These are phyloP conservation scores for Galago senegalensis DNA, from an alignment of 2,797 vertebrate genomes.

Conservation along the genomic window DNA sequence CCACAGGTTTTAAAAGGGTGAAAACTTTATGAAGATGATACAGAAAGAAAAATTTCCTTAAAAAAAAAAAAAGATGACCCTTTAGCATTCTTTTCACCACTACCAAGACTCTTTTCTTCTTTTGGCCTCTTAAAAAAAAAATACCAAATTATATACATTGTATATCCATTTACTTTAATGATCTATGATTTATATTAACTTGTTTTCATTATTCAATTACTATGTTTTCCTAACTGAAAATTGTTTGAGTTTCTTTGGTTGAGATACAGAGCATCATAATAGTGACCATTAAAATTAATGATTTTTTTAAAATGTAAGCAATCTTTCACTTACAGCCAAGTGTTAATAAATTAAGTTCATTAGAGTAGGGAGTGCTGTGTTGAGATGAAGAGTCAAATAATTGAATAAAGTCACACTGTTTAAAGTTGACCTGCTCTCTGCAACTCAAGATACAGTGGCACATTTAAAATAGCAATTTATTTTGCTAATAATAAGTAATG, in stretches of 20 bases:
- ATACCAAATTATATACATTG: not conserved
- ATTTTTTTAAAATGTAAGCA: not conserved
- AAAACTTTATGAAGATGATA: not conserved
- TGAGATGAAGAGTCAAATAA: not conserved
- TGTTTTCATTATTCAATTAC: not conserved
- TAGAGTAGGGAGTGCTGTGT: not conserved
- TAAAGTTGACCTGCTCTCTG: not conserved
- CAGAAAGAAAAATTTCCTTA: not conserved
- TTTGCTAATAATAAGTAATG: not conserved
- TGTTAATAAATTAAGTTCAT: not conserved
- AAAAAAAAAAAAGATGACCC: not conserved
- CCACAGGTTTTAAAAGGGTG: not conserved
- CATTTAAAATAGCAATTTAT: not conserved
- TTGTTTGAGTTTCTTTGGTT: not conserved
- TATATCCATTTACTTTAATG: slow-evolving; percentile 16
- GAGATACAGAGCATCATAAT: not conserved
- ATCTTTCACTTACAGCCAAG: not conserved
- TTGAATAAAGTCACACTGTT: not conserved
- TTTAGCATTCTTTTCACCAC: not conserved
- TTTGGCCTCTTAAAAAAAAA: not conserved
- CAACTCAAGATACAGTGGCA: not conserved
- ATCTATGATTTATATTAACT: slow-evolving; percentile 20
- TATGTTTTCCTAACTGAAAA: not conserved
- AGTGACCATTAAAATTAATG: not conserved
- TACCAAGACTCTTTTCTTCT: not conserved